Base-by-base conservation (phyloP, 2,113 vertebrate species). In the Seriola aureovittata region DNA sequence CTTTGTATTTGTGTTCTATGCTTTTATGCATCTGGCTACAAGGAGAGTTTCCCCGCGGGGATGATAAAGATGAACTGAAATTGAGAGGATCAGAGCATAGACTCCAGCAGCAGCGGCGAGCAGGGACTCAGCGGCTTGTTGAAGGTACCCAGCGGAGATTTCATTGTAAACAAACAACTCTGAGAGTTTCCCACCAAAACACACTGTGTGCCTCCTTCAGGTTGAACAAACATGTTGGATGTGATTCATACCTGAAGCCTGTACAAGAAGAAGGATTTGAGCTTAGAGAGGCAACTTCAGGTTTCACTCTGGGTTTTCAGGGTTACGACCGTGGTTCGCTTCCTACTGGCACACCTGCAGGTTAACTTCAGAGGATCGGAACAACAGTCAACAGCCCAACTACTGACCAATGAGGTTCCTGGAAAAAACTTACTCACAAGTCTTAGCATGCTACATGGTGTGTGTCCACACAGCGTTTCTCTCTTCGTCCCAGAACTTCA, bases 1-100 rank as follows among this genome's bases (percentile, higher is more conserved):
- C 65, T 38, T 67, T 59, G 42, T 78, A 72, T 79, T 38, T 82
- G 79, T 80, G 70, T 69, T 71, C 75, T 71, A 42, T 80, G 68
- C 54, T 81, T 81, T 86, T 50, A 71, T 81, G 71, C 71, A 55
- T 76, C 66, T 81, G 54, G 62, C 70, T 64, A 68, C 81, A 75
- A 79, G 81, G 74, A 86, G 16, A 59, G 60, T 59, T 71, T 60
- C 70, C 71, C 70, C 65, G 5, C 62, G 32, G 81, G 80, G 74
- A 72, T 50, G 40, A 29, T 81, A 54, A 78, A 84, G 81, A 78
- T 65, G 74, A 79, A 71, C 25, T 57, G 77, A 81, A 84, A 67
- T 4, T 10, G 60, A 58, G 54, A 71, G 73, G 74, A 85, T 78
- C 69, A 71, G 85, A 84, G 78, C 0, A 11, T 50, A 71, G 80